A percentile compares a stretch with the other conserved stretches of the same genome.
Evolutionary conservation across 2,888 invertebrate species (phyloP).

Genomic region (Cantharis lateralis): DNA sequence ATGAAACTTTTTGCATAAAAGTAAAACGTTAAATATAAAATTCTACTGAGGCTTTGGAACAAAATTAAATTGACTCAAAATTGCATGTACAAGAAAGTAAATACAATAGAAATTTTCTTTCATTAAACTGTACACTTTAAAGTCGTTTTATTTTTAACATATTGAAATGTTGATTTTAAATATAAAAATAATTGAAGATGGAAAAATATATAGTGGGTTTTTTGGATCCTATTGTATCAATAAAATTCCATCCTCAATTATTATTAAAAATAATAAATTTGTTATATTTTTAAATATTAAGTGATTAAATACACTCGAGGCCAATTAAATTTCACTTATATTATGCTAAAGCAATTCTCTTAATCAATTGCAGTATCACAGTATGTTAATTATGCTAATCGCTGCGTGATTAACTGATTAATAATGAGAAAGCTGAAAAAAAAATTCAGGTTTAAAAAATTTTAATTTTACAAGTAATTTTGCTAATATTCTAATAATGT

Average conservation of each 20-base stretch:
- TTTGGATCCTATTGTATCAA: too few species aligned
- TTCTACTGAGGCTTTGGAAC: background rate
- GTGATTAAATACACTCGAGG: background rate
- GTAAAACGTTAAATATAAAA: background rate
- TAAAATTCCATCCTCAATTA: too few species aligned
- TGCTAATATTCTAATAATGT: too few species aligned
- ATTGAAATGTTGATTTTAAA: background rate
- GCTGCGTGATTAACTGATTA: background rate
- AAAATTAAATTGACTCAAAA: background rate
- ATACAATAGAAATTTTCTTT: background rate
- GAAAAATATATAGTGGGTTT: too few species aligned
- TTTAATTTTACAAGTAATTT: too few species aligned
- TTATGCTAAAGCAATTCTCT: background rate
- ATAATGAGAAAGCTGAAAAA: too few species aligned
- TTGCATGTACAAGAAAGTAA: background rate
- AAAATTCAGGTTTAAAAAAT: too few species aligned
- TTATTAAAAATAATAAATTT: too few species aligned
- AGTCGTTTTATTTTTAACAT: background rate
- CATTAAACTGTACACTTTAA: background rate
- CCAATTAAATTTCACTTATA: background rate
- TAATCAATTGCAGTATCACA: background rate
- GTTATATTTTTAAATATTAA: too few species aligned
- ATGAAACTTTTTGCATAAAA: background rate
- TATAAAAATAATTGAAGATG: too few species aligned
- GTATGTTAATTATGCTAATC: background rate